These are phyloP conservation scores for Cyprinella venusta DNA, from an alignment of 2,797 vertebrate species.

Conservation along the genomic window DNA sequence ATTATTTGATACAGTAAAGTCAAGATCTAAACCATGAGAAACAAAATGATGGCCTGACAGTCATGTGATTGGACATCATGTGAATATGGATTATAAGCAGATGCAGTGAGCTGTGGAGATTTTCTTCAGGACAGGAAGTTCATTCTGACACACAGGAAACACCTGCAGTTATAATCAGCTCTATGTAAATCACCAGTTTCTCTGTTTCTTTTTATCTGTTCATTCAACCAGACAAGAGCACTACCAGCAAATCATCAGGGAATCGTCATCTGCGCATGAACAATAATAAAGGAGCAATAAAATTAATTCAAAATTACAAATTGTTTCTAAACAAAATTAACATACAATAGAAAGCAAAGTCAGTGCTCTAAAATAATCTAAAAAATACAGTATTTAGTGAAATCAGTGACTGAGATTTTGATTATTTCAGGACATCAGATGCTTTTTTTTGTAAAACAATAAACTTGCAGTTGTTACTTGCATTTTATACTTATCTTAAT, in stretches of 20 bases:
- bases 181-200: neutral
- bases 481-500: no score
- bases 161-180: constrained; percentile 3
- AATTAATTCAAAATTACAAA: neutral
- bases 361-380: no score
- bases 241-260: neutral
- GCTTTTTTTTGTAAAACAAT: no score
- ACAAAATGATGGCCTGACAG: neutral
- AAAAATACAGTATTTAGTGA: no score
- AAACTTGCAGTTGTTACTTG: no score
- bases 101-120: constrained; percentile 2
- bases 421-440: no score
- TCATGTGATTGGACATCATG: neutral
- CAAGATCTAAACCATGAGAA: no score
- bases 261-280: neutral
- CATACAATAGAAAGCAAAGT: no score
- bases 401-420: no score
- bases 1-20: neutral
- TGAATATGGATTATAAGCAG: neutral
- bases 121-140: neutral
- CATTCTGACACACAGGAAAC: constrained; percentile 10
- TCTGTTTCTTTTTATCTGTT: neutral
- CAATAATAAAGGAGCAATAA: neutral
- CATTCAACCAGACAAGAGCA: neutral
- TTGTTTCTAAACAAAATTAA: no score